Evolutionary conservation across 2,797 vertebrate genomes (phyloP).

Genomic region (Myotis pilosus): DNA sequence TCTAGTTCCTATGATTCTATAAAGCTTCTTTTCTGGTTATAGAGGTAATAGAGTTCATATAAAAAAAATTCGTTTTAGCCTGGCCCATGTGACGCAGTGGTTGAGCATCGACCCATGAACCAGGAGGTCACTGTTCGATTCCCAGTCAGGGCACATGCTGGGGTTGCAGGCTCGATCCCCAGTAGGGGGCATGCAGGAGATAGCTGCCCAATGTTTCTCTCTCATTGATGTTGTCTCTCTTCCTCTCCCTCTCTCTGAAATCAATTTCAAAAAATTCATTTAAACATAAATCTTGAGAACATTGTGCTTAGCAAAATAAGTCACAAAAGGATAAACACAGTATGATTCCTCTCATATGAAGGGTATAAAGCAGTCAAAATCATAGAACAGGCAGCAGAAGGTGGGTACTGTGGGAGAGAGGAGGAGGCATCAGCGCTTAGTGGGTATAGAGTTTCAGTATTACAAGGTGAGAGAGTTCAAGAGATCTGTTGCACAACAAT

Average conservation of each 20-base stretch:
- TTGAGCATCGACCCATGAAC: too few relatives aligned
- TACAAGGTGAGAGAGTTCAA: background rate
- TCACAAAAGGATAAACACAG: background rate
- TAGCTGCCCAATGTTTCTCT: too few relatives aligned
- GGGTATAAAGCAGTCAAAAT: background rate
- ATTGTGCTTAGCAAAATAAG: background rate
- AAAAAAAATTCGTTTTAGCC: background rate
- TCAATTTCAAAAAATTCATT: background rate
- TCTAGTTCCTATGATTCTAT: background rate
- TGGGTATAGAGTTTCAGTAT: background rate
- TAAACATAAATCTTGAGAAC: background rate
- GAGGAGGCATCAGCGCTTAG: background rate
- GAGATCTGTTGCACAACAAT: background rate
- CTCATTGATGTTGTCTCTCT: too few relatives aligned
- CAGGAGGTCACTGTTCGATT: too few relatives aligned
- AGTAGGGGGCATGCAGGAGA: too few relatives aligned
- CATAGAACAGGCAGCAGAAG: background rate
- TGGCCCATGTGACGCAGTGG: too few relatives aligned
- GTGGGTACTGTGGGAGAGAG: background rate
- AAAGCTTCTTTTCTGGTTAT: background rate
- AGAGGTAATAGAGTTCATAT: background rate
- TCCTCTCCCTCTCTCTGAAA: too few relatives aligned
- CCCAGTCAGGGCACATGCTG: too few relatives aligned
- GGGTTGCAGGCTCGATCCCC: too few relatives aligned
- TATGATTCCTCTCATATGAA: background rate